phyloP scores from a whole-genome alignment of 2,888 invertebrate species.

The Cecidostiba fungosa region DNA sequence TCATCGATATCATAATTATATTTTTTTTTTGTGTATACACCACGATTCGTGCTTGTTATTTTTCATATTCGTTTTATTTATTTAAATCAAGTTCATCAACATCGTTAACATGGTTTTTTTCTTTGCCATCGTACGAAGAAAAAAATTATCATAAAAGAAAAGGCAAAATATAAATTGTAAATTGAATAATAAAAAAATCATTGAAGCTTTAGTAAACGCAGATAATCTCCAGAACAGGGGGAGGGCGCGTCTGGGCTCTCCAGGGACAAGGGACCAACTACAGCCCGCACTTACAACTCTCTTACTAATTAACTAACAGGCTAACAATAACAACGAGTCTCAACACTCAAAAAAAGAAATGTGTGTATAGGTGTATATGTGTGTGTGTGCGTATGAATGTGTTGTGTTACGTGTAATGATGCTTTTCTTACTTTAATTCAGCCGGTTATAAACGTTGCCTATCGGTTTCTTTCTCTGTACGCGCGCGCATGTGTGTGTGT shows the following conservation, averaged over 20 bases:
- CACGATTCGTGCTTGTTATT: conserved; percentile 51
- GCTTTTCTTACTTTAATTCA: conserved; percentile 18
- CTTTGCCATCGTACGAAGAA: conserved; percentile 64
- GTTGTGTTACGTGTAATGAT: conserved; percentile 6
- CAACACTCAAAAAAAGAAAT: conserved; percentile 77
- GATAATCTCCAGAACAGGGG: conserved; percentile 80
- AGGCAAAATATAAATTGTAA: conserved; percentile 50
- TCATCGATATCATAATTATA: conserved; percentile 31
- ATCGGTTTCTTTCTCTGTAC: conserved; percentile 27
- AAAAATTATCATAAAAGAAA: conserved; percentile 56
- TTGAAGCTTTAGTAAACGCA: conserved; percentile 66
- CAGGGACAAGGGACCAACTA: conserved; percentile 80
- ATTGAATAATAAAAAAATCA: conserved; percentile 57
- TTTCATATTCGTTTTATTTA: conserved; percentile 51
- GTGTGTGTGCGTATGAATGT: conserved; percentile 67
- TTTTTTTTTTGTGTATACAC: conserved; percentile 63
- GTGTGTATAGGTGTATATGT: conserved; percentile 73
- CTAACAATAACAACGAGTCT: conserved; percentile 81
- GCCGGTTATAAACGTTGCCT: background rate
- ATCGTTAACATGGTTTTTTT: conserved; percentile 62
- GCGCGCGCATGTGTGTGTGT: conserved; percentile 13
- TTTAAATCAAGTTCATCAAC: conserved; percentile 61
- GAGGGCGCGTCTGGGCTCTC: conserved; percentile 78
- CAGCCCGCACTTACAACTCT: conserved; percentile 80
- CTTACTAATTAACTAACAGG: conserved; percentile 81